Evolutionary conservation across 2,888 invertebrate genomes (phyloP).

Genomic region (Bhutanitis thaidina): DNA sequence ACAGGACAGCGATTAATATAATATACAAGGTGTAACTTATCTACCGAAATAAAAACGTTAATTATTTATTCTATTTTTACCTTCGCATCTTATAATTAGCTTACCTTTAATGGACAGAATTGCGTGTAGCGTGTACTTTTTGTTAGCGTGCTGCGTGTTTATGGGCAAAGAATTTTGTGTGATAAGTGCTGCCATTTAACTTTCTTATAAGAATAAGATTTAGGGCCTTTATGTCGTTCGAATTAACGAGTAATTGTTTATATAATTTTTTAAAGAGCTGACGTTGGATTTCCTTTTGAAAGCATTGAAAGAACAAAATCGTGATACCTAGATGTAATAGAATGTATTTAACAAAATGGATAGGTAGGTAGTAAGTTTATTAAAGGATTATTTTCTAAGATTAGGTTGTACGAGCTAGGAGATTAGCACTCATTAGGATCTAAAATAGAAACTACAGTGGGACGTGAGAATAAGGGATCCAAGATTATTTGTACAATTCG

Average conservation of each 20-base stretch:
- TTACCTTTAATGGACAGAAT: constrained; percentile 76
- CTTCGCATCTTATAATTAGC: constrained; percentile 52
- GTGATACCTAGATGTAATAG: background rate
- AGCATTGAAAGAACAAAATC: constrained; percentile 2
- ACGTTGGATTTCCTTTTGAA: background rate
- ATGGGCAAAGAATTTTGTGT: constrained; percentile 12
- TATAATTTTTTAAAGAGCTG: background rate
- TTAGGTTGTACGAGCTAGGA: constrained; percentile 22
- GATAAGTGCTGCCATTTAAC: constrained; percentile 12
- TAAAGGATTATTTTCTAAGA: constrained; percentile 19
- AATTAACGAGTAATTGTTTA: background rate
- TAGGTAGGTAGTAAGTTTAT: background rate
- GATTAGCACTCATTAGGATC: constrained; percentile 37
- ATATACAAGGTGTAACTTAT: constrained; percentile 60
- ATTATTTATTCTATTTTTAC: constrained; percentile 43
- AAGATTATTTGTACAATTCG: constrained; percentile 65
- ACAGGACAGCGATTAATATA: constrained; percentile 55
- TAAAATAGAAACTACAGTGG: constrained; percentile 56
- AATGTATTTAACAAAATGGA: background rate
- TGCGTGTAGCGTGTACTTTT: constrained; percentile 69
- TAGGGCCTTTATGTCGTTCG: background rate
- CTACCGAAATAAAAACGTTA: constrained; percentile 47
- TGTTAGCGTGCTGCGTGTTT: constrained; percentile 46
- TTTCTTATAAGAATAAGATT: constrained; percentile 6
- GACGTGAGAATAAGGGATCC: constrained; percentile 76